A percentile compares a stretch with the other conserved stretches of the same genome.
phyloP scores from a whole-genome alignment of 2,113 vertebrate genomes.

The Electrona antarctica region DNA sequence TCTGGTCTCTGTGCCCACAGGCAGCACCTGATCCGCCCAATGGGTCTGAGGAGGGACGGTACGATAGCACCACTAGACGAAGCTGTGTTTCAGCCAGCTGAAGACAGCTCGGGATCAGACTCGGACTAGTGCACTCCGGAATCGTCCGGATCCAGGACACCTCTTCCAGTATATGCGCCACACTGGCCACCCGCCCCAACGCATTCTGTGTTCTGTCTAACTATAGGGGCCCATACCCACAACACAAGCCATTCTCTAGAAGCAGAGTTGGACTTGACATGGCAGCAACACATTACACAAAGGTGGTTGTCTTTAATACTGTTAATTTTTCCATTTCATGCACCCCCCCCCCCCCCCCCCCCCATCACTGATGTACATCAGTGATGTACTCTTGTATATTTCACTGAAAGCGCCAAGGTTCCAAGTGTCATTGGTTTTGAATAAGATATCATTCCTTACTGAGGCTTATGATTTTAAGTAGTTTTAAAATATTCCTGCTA shows the following conservation, averaged over 20 bases:
- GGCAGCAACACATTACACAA: conserved; percentile 19
- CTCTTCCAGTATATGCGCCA: conserved; percentile 17
- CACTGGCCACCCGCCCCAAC: neutral
- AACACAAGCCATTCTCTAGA: neutral
- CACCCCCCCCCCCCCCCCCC: neutral
- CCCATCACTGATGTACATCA: neutral
- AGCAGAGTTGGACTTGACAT: conserved; percentile 13
- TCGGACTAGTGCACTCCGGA: conserved; percentile 82
- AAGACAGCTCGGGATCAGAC: conserved; percentile 87
- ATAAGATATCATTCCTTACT: conserved; percentile 60
- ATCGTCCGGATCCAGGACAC: neutral
- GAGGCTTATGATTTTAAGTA: conserved; percentile 18
- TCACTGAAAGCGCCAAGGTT: conserved; percentile 28
- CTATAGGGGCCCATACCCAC: neutral
- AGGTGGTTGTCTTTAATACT: conserved; percentile 29
- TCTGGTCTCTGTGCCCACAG: conserved; percentile 76
- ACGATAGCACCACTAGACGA: conserved; percentile 93
- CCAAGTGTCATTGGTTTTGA: conserved; percentile 25
- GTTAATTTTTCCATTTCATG: conserved; percentile 7
- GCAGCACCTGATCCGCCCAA: conserved; percentile 93
- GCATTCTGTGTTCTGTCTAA: conserved; percentile 1
- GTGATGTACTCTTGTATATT: conserved; percentile 36
- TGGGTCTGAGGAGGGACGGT: conserved; percentile 92
- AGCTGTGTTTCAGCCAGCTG: conserved; percentile 77
- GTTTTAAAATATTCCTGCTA: neutral